Evolutionary conservation across 2,888 invertebrate genomes (phyloP).

Genomic region (Anagyrus pseudococci): DNA sequence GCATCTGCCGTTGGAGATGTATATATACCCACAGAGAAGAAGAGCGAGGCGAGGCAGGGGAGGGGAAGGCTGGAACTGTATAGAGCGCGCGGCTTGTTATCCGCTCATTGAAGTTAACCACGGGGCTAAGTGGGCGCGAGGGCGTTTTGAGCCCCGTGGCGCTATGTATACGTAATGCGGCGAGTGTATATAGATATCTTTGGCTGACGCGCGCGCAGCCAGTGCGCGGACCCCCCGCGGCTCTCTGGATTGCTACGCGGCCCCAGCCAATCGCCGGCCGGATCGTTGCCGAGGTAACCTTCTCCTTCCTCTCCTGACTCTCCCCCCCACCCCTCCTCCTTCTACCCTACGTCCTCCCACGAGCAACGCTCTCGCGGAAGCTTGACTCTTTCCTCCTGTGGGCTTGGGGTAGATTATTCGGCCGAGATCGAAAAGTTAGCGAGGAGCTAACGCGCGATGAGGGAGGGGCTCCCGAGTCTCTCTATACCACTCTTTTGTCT

Average conservation of each 20-base stretch:
- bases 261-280: constrained; percentile 57
- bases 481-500: too few relatives aligned
- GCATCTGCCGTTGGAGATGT: background rate
- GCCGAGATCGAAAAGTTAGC: constrained; percentile 62
- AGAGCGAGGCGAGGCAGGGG: too few relatives aligned
- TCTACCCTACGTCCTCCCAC: constrained; percentile 13
- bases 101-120: constrained; percentile 63
- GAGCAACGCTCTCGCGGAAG: too few relatives aligned
- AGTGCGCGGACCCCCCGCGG: too few relatives aligned
- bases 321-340: background rate
- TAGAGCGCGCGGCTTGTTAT: constrained; percentile 54
- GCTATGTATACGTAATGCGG: background rate
- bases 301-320: constrained; percentile 26
- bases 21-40: background rate
- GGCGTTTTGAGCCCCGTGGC: constrained; percentile 41
- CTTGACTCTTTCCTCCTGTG: too few relatives aligned
- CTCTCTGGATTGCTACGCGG: too few relatives aligned
- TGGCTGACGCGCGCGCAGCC: constrained; percentile 27
- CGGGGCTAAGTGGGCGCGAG: constrained; percentile 56
- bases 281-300: constrained; percentile 62
- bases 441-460: background rate
- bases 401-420: constrained; percentile 54
- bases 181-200: background rate
- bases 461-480: background rate
- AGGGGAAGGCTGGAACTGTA: background rate